Evolutionary conservation across 2,113 vertebrate genomes (phyloP).

Genomic region (Amphilophus citrinellus): DNA sequence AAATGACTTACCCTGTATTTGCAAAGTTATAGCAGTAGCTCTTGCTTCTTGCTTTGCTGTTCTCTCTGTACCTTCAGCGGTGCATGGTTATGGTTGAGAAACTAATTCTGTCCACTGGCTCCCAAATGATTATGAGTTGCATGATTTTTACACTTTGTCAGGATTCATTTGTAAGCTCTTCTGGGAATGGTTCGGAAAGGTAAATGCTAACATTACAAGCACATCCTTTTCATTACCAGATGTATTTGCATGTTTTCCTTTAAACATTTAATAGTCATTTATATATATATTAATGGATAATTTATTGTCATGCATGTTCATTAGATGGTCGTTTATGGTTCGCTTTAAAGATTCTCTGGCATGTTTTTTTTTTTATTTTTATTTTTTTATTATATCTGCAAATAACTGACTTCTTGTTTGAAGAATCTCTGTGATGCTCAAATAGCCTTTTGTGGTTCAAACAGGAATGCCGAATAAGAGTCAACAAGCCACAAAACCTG

Average conservation of each 20-base stretch:
- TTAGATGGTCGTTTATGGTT: neutral
- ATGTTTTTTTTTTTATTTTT: conserved; percentile 6
- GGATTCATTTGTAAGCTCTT: conserved; percentile 5
- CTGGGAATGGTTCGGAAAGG: conserved; percentile 47
- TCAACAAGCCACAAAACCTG: conserved; percentile 22
- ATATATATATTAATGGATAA: neutral
- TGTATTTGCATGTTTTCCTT: conserved; percentile 4
- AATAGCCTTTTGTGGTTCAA: conserved; percentile 24
- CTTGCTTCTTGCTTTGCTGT: conserved; percentile 3
- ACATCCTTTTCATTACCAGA: neutral
- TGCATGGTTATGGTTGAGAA: neutral
- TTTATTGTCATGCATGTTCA: neutral
- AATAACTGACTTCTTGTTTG: conserved; percentile 15
- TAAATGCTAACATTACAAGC: conserved; percentile 37
- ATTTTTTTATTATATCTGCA: conserved; percentile 8
- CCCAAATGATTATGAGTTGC: conserved; percentile 17
- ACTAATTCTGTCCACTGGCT: conserved; percentile 19
- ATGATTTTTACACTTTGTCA: conserved; percentile 17
- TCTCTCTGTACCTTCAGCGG: neutral
- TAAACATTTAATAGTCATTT: neutral
- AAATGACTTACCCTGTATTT: conserved; percentile 13
- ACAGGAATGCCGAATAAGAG: conserved; percentile 39
- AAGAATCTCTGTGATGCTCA: conserved; percentile 7
- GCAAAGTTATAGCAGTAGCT: conserved; percentile 11
- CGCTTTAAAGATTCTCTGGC: neutral